Base-by-base conservation (phyloP, 2,113 vertebrate genomes). In the Cyphomyrus plagiostoma region DNA sequence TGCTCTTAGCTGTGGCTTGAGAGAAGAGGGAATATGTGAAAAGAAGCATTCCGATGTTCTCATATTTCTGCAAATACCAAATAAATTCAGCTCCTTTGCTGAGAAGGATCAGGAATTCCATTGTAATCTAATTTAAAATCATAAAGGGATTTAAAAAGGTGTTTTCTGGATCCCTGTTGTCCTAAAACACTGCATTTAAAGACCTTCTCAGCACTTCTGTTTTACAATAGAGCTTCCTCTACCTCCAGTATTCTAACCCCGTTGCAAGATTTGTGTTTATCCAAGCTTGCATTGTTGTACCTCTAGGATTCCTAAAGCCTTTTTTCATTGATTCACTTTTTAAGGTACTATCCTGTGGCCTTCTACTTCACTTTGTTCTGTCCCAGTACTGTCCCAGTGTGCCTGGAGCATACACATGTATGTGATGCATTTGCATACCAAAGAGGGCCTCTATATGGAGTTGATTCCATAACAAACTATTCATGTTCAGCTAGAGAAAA, bases 81-180 rank as follows among this genome's bases (percentile, higher is more conserved):
- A 70, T 4, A 70, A 30, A 70, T 56, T 56, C 53, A 56, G 19
- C 52, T 56, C 19, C 77, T 90, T 50, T 46, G 42, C 66, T 42
- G 56, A 58, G 88, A 48, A 86, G 84, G 23, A 86, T 88, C 35
- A 62, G 46, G 39, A 52, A 52, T 39, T 23, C 87, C 58, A 45
- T 45, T 2, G 13, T 80, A 87, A 92, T 90, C 87, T 88, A 90
- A 93, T 93, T 52, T 89, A 93, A 92, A 88, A 13, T 46, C 7
- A 80, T 92, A 87, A 94, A 85, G 92, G 88, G 92, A 92, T 92
- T 93, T 87, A 88, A 66, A 91, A 84, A 89, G 70, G 58, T 83
- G n/a, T 91, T 42, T 89, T 70, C 62, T 86, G 70, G 77, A 80
- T 90, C 19, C 17, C 15, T 45, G 53, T 58, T 30, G 88, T 80